Conservation (phyloP, 2,797 vertebrate genomes). For the Merluccius polli region DNA sequence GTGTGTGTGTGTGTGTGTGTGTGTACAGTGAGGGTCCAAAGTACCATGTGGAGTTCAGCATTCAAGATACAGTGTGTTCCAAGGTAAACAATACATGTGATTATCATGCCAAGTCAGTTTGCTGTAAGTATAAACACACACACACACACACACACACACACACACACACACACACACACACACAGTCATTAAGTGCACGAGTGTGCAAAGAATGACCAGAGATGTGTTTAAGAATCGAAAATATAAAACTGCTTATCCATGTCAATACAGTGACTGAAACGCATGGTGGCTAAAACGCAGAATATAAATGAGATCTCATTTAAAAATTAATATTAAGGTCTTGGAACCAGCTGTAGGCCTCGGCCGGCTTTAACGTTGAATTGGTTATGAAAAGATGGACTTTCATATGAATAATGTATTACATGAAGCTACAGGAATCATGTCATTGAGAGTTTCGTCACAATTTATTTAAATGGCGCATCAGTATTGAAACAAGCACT, state of each 20-base stretch:
- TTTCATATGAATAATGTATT: neutral
- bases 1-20: conserved; percentile 10
- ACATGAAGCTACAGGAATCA: neutral
- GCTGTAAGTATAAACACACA: conserved; percentile 56
- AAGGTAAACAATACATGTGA: conserved; percentile 30
- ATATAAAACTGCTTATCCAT: too few species aligned
- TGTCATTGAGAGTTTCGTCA: neutral
- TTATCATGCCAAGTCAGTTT: conserved; percentile 46
- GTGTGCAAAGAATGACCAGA: neutral
- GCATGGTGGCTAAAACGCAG: neutral
- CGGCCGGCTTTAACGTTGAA: neutral
- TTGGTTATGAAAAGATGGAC: neutral
- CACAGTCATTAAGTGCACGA: neutral
- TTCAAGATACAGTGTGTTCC: conserved; percentile 64
- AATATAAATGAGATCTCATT: neutral
- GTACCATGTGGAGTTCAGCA: conserved; percentile 69
- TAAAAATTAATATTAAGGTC: neutral
- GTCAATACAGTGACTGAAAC: too few species aligned
- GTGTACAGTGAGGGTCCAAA: conserved; percentile 48
- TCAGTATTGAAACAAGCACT: neutral
- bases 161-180: neutral
- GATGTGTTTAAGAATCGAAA: too few species aligned
- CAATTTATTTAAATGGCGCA: neutral
- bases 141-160: neutral
- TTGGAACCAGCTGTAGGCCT: neutral